phyloP scores from a whole-genome alignment of 2,888 invertebrate genomes.

The Cerceris ruficornis region DNA sequence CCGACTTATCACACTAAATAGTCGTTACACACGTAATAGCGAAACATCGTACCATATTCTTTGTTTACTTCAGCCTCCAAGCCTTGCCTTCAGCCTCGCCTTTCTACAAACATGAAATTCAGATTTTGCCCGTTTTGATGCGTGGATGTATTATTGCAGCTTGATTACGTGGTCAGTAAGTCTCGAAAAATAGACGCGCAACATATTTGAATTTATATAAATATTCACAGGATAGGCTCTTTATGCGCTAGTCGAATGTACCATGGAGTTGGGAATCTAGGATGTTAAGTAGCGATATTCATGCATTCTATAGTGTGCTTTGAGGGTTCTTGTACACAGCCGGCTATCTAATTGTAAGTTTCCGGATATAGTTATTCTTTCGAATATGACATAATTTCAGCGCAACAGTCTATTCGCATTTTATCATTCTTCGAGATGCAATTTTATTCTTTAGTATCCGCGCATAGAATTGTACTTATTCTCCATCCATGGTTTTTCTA shows the following conservation, averaged over 20 bases:
- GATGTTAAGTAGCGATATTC: slow-evolving; percentile 26
- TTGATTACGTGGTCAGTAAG: background rate
- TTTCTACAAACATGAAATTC: no score
- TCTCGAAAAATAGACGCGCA: background rate
- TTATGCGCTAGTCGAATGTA: slow-evolving; percentile 17
- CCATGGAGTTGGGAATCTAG: slow-evolving; percentile 32
- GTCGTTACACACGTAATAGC: no score
- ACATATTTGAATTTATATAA: slow-evolving; percentile 29
- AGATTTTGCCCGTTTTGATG: no score
- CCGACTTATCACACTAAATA: no score
- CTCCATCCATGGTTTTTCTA: no score
- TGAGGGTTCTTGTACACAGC: slow-evolving; percentile 34
- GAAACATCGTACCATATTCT: no score
- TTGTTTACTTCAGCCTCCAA: no score
- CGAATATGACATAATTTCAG: slow-evolving; percentile 27
- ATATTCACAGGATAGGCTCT: slow-evolving; percentile 28
- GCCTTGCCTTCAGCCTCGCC: no score
- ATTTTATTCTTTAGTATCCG: slow-evolving; percentile 18
- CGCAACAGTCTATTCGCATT: slow-evolving; percentile 39
- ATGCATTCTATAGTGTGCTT: slow-evolving; percentile 22
- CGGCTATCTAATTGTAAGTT: slow-evolving; percentile 5
- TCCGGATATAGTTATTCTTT: slow-evolving; percentile 30
- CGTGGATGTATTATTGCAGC: no score
- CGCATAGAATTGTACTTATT: background rate
- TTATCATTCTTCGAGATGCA: slow-evolving; percentile 30